Evolutionary conservation across 2,888 invertebrate species (phyloP).

Genomic region (Eupithecia vulgata): DNA sequence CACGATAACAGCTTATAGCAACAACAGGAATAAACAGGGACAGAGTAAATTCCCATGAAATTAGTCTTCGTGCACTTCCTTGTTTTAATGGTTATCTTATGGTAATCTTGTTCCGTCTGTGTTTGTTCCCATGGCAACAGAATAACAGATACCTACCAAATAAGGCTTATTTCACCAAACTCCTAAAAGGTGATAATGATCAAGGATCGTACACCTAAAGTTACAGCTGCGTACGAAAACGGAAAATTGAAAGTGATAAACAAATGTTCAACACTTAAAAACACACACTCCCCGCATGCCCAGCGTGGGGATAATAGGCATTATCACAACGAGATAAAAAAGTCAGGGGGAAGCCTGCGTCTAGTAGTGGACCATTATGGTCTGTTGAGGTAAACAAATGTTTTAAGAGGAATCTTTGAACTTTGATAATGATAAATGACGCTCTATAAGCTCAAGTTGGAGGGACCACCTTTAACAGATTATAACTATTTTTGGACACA

Average conservation of each 20-base stretch:
- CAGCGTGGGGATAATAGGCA: no score
- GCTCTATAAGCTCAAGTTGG: no score
- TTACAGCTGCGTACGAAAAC: not conserved
- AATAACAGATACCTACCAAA: not conserved
- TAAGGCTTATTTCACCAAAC: not conserved
- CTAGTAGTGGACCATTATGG: no score
- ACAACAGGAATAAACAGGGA: not conserved
- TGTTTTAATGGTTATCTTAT: conserved; percentile 4
- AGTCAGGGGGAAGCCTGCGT: no score
- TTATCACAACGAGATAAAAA: no score
- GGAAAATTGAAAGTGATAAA: not conserved
- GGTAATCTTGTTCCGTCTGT: not conserved
- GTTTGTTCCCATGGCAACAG: not conserved
- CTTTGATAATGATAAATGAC: no score
- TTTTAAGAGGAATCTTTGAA: no score
- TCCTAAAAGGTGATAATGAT: not conserved
- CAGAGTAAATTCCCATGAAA: conserved; percentile 1
- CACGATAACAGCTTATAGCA: not conserved
- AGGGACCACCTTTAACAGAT: no score
- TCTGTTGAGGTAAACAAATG: no score
- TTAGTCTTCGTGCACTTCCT: not conserved
- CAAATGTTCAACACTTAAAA: no score
- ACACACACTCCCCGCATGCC: no score
- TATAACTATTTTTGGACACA: no score
- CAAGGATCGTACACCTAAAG: not conserved